A percentile compares a stretch with the other conserved stretches of the same genome.
phyloP scores from a whole-genome alignment of 2,113 vertebrate species.

The Pseudonaja textilis region DNA sequence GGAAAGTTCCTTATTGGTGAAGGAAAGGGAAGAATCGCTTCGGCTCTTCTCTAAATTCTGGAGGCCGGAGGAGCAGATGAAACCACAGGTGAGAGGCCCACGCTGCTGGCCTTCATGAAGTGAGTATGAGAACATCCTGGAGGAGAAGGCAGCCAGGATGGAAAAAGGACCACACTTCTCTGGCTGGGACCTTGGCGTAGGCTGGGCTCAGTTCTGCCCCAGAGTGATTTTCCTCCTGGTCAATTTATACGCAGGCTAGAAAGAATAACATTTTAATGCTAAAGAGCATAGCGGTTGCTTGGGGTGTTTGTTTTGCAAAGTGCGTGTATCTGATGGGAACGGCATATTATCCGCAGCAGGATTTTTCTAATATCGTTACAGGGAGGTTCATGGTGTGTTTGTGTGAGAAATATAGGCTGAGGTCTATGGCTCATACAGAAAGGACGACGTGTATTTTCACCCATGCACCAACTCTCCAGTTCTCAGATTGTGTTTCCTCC shows the following conservation, averaged over 20 bases:
- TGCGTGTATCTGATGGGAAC: background rate
- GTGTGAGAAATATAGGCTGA: background rate
- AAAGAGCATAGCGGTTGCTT: background rate
- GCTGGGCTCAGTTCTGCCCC: background rate
- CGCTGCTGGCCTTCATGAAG: background rate
- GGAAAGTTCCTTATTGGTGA: background rate
- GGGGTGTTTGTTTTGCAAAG: background rate
- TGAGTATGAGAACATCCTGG: conserved; percentile 9
- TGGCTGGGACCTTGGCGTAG: background rate
- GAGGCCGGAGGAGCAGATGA: background rate
- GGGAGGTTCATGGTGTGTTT: background rate
- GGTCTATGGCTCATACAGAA: background rate
- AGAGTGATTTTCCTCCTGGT: background rate
- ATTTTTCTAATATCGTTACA: background rate
- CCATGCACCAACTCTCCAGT: background rate
- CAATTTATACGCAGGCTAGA: background rate
- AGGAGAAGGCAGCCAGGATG: background rate
- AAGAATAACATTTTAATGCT: background rate
- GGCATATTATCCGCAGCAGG: background rate
- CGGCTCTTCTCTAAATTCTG: background rate
- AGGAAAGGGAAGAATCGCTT: background rate
- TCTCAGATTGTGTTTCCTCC: background rate
- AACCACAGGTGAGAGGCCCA: background rate
- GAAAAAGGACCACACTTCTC: background rate
- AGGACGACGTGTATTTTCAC: background rate